Evolutionary conservation across 2,797 vertebrate species (phyloP), one percentile per base, ranked within the genome.

Genomic region (Hemitrygon akajei): DNA sequence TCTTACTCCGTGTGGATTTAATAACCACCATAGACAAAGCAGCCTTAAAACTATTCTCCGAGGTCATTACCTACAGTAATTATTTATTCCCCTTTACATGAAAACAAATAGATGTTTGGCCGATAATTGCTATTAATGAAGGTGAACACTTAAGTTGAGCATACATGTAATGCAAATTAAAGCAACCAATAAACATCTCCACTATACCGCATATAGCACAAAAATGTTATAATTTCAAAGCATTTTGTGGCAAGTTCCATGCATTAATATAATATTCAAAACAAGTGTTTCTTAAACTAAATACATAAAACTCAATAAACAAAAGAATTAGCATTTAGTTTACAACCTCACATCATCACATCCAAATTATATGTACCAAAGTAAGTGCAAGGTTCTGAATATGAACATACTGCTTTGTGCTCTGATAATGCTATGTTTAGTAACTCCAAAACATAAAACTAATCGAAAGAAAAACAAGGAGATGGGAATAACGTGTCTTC

Each of bases 11-110:
- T 56, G 91, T 47, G 91, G 69, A 47, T 73, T 93, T 93, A 93
- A 30, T 93, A 75, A 69, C 18, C 40, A 76, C 10, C 14, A 25
- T 40, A 11, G 69, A 56, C 16, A 66, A 40, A 75, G 27, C 71
- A 93, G 34, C 27, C 71, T 75, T 93, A 93, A 93, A 92, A 93
- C 25, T n/a, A 93, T 73, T 91, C 40, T 71, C 66, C 71, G 22
- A 40, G 34, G 37, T 73, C 89, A 91, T 47, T 93, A 56, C 18
- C 18, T 93, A n/a, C 69, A 56, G 69, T 47, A 56, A 75, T 93
- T 93, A 93, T 73, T 92, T 75, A 92, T 40, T 40, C 40, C 40
- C 71, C 73, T 92, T 58, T 76, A 11, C 22, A 56, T 30, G 22
- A 27, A 30, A 75, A 27, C 40, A 86, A 76, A 56, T 58, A 47